These are phyloP conservation scores for Drosophila kanekoi DNA, from an alignment of 2,888 invertebrate genomes.

Conservation along the genomic window DNA sequence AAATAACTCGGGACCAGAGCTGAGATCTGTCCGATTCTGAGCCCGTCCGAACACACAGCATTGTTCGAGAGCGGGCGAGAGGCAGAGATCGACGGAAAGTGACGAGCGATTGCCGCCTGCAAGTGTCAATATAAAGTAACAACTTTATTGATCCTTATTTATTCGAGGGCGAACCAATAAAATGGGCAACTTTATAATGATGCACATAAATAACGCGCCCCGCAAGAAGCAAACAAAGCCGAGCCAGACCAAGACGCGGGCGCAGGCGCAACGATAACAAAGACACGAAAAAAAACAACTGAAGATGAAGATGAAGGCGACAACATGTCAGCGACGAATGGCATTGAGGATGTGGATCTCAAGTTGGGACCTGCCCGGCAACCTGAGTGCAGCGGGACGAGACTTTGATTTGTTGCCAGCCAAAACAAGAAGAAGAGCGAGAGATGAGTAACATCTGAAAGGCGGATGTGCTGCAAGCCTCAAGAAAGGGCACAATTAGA, in stretches of 20 bases:
- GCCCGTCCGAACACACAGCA: conserved; percentile 9
- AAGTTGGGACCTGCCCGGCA: conserved; percentile 8
- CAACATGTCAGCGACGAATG: conserved; percentile 64
- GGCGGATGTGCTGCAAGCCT: neutral
- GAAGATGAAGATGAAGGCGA: conserved; percentile 31
- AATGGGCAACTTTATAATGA: conserved; percentile 84
- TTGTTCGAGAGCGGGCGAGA: conserved; percentile 9
- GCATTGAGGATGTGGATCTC: conserved; percentile 58
- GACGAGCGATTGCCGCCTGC: conserved; percentile 82
- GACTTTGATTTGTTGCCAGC: conserved; percentile 32
- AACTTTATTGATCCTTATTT: conserved; percentile 85
- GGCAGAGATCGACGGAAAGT: conserved; percentile 35
- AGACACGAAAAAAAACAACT: neutral
- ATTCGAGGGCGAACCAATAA: conserved; percentile 84
- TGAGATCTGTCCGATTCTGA: conserved; percentile 25
- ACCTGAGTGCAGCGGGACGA: conserved; percentile 14
- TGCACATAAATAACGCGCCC: conserved; percentile 80
- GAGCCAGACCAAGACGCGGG: conserved; percentile 17
- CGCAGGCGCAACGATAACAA: conserved; percentile 28
- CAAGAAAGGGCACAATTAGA: neutral
- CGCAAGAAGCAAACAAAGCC: conserved; percentile 18
- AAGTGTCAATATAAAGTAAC: conserved; percentile 85
- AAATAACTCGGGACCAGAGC: conserved; percentile 53
- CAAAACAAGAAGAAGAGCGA: conserved; percentile 8
- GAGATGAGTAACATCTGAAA: neutral